phyloP scores from a whole-genome alignment of 2,113 vertebrate genomes.

The Fregetta grallaria region DNA sequence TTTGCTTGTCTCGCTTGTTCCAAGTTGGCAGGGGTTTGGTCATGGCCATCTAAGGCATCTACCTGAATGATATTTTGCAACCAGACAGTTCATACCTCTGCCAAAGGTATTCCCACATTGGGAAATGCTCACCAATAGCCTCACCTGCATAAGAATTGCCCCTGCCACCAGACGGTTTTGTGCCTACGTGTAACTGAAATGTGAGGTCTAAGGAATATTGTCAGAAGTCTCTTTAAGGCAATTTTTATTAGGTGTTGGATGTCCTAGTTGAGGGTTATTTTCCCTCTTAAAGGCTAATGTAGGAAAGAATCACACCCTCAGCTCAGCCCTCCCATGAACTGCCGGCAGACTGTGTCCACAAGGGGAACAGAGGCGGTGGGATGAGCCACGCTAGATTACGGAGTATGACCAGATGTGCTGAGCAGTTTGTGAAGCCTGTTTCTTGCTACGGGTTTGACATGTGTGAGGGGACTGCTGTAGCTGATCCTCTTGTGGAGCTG shows the following conservation, averaged over 20 bases:
- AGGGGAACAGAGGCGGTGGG: not conserved
- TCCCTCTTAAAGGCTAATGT: not conserved
- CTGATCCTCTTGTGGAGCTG: not conserved
- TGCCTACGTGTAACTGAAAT: not conserved
- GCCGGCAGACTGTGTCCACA: not conserved
- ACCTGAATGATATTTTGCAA: not conserved
- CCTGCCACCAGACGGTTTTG: not conserved
- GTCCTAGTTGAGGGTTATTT: constrained; percentile 10
- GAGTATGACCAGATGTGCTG: not conserved
- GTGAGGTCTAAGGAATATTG: not conserved
- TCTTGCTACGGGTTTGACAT: not conserved
- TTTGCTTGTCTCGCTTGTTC: not conserved
- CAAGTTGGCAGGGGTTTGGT: not conserved
- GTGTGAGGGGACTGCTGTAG: not conserved
- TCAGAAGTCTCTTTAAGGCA: not conserved
- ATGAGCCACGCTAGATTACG: not conserved
- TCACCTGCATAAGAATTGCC: not conserved
- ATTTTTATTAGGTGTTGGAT: constrained; percentile 46
- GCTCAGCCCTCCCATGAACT: not conserved
- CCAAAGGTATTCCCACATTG: not conserved
- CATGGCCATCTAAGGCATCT: not conserved
- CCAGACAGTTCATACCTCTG: not conserved
- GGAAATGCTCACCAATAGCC: not conserved
- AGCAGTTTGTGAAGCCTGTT: not conserved
- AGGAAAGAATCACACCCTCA: constrained; percentile 26